Base-by-base conservation (phyloP, 30 jellyfish, hydroid and myxozoan species). In the Aurelia sp. region DNA sequence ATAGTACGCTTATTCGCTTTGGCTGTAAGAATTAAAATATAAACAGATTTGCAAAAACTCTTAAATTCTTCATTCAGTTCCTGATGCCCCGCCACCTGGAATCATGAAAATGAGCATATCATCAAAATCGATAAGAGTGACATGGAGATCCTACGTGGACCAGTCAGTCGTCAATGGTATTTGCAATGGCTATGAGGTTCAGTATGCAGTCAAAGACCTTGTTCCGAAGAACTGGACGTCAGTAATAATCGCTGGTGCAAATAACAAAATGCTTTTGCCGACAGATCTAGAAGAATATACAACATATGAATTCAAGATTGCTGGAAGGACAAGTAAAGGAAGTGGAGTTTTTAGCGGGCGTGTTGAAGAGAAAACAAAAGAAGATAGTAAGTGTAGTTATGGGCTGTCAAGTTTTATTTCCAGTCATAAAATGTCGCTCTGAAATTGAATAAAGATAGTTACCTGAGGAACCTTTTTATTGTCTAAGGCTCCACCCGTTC, bases 311-410 rank as follows among this genome's bases (percentile, higher is more conserved):
- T 84, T 84, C 70, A 76, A 61, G 24, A 77, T 84, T 15, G 87
- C 93, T 38, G 93, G 81, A n/a, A 74, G 85, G 63, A 86, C 95
- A 24, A 27, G 76, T 57, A 74, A 74, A 74, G 95, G 89, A 24
- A 76, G 63, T 18, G 95, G 95, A 55, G 63, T 44, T 44, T 76
- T 60, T 61, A 75, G 85, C 67, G 85, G 77, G 3, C 57, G 55
- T 19, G 77, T 35, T 16, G 95, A 86, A 68, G 95, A 67, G 53
- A 74, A 79, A 30, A 86, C 95, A 13, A 74, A 9, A 79, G 89
- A 75, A 59, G 95, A 86, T 63, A 61, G 93, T 84, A 61, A 59
- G 83, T 80, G 47, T 35, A 2, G 5, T 35, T 5, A 35, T 35
- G 47, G 47, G 47, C 5, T 4, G 47, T 35, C 5, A 5, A 5